phyloP scores from a whole-genome alignment of 2,797 vertebrate species.

The Podarcis lilfordi region DNA sequence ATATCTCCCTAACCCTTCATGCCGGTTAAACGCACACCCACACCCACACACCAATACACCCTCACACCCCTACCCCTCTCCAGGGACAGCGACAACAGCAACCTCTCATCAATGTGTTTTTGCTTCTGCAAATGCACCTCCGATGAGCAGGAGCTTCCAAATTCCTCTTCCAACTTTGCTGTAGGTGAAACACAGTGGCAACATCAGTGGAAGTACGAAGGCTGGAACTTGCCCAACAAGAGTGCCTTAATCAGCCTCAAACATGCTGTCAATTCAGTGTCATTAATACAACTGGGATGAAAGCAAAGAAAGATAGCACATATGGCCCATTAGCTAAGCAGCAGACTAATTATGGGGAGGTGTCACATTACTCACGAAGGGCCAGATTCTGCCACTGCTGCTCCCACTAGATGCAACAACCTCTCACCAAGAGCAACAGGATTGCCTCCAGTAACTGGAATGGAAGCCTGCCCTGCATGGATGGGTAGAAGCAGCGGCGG shows the following conservation, averaged over 20 bases:
- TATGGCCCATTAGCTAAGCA: slow-evolving; percentile 53
- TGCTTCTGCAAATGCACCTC: neutral
- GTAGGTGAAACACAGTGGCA: slow-evolving; percentile 17
- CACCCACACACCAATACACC: no score
- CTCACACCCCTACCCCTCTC: neutral
- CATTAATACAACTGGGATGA: neutral
- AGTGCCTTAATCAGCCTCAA: slow-evolving; percentile 43
- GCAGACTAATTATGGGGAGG: slow-evolving; percentile 58
- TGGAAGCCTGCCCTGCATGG: neutral
- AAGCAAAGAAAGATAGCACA: slow-evolving; percentile 53
- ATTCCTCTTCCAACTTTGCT: neutral
- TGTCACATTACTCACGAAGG: slow-evolving; percentile 53
- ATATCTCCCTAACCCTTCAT: neutral
- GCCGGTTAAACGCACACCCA: neutral
- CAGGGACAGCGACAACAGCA: neutral
- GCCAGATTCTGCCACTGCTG: slow-evolving; percentile 51
- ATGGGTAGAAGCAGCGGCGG: fast-evolving
- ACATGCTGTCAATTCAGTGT: slow-evolving; percentile 42
- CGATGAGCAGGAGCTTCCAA: neutral
- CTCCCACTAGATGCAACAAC: neutral
- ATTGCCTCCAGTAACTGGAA: neutral
- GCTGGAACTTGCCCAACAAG: neutral
- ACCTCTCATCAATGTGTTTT: neutral
- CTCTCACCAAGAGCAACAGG: neutral
- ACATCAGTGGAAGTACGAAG: slow-evolving; percentile 15